Evolutionary conservation across 2,888 invertebrate species (phyloP), one percentile per base, ranked within the genome.

Genomic region (Exocentrus adspersus): DNA sequence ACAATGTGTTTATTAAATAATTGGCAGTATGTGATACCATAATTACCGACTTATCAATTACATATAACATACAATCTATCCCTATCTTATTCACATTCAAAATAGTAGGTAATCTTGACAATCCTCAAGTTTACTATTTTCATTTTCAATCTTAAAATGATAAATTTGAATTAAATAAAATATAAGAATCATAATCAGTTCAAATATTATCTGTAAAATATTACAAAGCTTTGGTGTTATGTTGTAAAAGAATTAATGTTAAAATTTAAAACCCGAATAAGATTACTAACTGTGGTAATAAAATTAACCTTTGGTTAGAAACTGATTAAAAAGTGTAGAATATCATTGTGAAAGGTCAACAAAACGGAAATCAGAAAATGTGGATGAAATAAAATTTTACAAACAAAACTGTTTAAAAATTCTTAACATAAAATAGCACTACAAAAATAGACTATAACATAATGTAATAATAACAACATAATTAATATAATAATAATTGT

Each of bases 11-110:
- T 80, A 80, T 80, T 81, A 77, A 78, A 79, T 78, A 78, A 80
- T 79, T 80, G 81, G 81, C 81, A 81, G 81, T 81, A 78, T 74
- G 76, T 76, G 78, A 78, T 77, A 79, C 77, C 77, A 77, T 76
- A 72, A 75, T 75, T 72, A 75, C 73, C 72, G 64, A 72, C 70
- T 71, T 75, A 60, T 63, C 64, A 65, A 72, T 71, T 77, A 78
- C 72, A 75, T 73, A 68, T 73, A 78, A 79, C 77, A 78, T 78
- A 78, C 73, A 78, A 71, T 74, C 75, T 77, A 78, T 73, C 64
- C 73, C 77, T 77, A 77, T 69, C 76, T 75, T 78, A 77, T 78
- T 77, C 77, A 79, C 77, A 78, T 74, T 76, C 75, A 78, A 75
- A 62, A 66, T 58, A 61, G 72, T 76, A n/a, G n/a, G n/a, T n/a